These are phyloP conservation scores for Pristionchus entomophagus DNA, from an alignment of 2,888 invertebrate genomes.

Conservation along the genomic window DNA sequence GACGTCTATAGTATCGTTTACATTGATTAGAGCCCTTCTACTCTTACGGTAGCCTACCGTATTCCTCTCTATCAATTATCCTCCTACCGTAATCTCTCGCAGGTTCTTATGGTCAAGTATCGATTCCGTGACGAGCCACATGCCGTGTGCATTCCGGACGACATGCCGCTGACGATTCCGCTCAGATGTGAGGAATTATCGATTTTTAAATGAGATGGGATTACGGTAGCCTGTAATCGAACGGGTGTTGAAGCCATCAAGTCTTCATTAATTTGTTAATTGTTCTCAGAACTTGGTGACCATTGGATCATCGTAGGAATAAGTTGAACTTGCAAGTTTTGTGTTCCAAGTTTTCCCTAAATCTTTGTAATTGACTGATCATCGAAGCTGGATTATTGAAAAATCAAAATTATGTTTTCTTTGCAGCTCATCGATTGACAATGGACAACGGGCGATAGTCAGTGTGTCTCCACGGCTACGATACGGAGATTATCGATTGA, in stretches of 20 bases:
- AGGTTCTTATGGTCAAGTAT: conserved; percentile 79
- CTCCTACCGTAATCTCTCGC: not conserved
- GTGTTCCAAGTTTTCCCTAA: too few relatives aligned
- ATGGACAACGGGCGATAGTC: conserved; percentile 34
- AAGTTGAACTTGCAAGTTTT: too few relatives aligned
- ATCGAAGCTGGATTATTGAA: not conserved
- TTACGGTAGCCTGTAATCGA: not conserved
- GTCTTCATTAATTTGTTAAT: too few relatives aligned
- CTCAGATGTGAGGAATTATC: conserved; percentile 28
- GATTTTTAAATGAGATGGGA: not conserved
- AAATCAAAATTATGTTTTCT: not conserved
- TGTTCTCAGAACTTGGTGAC: too few relatives aligned
- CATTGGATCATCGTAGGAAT: too few relatives aligned
- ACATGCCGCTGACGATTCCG: conserved; percentile 39
- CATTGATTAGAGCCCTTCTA: not conserved
- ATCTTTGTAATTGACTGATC: too few relatives aligned
- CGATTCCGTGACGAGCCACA: conserved; percentile 87
- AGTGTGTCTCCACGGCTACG: not conserved
- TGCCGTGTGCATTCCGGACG: conserved; percentile 86
- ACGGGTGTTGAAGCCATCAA: too few relatives aligned
- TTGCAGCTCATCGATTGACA: conserved; percentile 26
- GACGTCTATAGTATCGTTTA: not conserved
- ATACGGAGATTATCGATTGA: conserved; percentile 23
- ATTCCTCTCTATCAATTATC: not conserved
- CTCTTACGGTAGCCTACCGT: not conserved